Evolutionary conservation across 2,888 invertebrate species (phyloP).

Genomic region (Abrostola triplasia): DNA sequence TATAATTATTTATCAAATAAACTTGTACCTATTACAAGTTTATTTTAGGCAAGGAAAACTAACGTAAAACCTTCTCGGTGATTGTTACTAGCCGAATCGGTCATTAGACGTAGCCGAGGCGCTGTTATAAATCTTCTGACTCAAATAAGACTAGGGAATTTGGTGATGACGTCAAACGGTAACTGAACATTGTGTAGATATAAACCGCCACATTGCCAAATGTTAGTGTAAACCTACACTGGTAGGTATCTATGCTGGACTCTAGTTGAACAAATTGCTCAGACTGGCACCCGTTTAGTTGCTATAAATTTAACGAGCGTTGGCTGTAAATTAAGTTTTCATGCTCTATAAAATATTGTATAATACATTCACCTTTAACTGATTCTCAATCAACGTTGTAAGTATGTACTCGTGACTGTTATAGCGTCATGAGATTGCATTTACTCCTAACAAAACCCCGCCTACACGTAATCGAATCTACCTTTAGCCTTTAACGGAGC

Average conservation of each 20-base stretch:
- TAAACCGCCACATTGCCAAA: constrained; percentile 58
- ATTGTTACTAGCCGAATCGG: constrained; percentile 34
- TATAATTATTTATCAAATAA: too few relatives aligned
- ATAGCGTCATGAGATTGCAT: constrained; percentile 8
- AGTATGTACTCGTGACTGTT: constrained; percentile 2
- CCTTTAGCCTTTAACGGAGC: constrained; percentile 38
- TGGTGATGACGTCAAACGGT: constrained; percentile 56
- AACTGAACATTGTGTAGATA: constrained; percentile 56
- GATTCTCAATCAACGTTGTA: constrained; percentile 5
- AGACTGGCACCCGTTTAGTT: constrained; percentile 42
- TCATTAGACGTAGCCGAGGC: constrained; percentile 49
- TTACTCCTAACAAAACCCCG: constrained; percentile 10
- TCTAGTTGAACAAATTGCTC: constrained; percentile 37
- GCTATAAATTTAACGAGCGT: constrained; percentile 43
- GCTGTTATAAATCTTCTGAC: constrained; percentile 50
- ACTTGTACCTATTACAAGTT: too few relatives aligned
- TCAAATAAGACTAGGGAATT: constrained; percentile 56
- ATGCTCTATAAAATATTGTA: background rate
- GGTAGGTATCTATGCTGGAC: constrained; percentile 35
- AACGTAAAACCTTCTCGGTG: constrained; percentile 24
- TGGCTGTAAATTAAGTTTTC: constrained; percentile 31
- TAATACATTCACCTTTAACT: constrained; percentile 1
- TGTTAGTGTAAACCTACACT: constrained; percentile 57
- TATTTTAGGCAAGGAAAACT: background rate
- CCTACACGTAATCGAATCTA: constrained; percentile 22